phyloP scores from a whole-genome alignment of 2,113 vertebrate species.

The Etheostoma spectabile region DNA sequence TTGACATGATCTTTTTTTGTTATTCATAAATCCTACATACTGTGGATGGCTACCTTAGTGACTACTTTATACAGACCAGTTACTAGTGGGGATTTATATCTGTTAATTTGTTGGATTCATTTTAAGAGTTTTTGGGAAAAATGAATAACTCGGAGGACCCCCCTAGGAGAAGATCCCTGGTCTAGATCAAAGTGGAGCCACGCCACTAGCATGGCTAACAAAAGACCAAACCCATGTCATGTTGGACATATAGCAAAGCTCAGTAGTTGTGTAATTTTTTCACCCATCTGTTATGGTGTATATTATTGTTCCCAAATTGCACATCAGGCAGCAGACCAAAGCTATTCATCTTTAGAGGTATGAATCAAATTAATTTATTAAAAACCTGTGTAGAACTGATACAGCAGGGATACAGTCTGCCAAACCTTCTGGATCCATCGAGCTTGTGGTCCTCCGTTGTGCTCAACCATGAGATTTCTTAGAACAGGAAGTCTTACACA shows the following conservation, averaged over 20 bases:
- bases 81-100: too few relatives aligned
- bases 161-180: too few relatives aligned
- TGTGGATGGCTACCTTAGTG: too few relatives aligned
- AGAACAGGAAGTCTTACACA: conserved; percentile 24
- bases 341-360: conserved; percentile 25
- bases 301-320: not conserved
- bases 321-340: conserved; percentile 15
- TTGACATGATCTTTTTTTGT: too few relatives aligned
- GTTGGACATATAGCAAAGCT: not conserved
- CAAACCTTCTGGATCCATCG: conserved; percentile 20
- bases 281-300: not conserved
- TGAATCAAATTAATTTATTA: conserved; percentile 65
- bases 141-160: too few relatives aligned
- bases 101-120: too few relatives aligned
- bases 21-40: too few relatives aligned
- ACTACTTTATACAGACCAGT: too few relatives aligned
- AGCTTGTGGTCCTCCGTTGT: conserved; percentile 6
- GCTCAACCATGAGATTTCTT: conserved; percentile 19
- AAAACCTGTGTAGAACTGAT: conserved; percentile 47
- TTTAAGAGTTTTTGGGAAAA: too few relatives aligned
- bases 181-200: not conserved
- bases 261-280: not conserved
- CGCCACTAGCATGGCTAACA: not conserved
- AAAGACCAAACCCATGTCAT: not conserved
- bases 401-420: conserved; percentile 46